Evolutionary conservation across 1,140 invertebrate genomes (phyloP).

Genomic region (Pseudomyrmex cubaensis): DNA sequence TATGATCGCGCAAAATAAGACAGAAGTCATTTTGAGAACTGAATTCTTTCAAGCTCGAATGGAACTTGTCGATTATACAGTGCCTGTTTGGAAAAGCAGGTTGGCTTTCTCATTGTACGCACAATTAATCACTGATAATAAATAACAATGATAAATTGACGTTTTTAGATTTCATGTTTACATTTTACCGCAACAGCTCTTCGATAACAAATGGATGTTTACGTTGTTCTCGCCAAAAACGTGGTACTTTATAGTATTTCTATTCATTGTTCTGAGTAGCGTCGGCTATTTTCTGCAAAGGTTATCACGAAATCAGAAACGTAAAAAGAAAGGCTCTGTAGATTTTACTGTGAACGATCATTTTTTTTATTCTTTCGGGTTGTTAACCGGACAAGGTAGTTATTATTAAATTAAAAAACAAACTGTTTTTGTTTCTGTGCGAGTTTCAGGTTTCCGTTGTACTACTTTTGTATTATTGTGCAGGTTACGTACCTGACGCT

Average conservation of each 20-base stretch:
- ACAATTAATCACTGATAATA: neutral
- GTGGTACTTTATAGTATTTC: conserved; percentile 64
- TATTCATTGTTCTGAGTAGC: conserved; percentile 63
- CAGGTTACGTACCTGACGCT: conserved; percentile 62
- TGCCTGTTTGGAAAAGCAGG: conserved; percentile 70
- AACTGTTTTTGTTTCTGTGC: neutral
- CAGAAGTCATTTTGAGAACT: conserved; percentile 64
- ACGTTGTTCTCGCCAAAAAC: conserved; percentile 60
- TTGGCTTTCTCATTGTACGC: neutral
- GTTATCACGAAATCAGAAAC: conserved; percentile 6
- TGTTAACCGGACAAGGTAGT: conserved; percentile 71
- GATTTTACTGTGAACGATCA: conserved; percentile 71
- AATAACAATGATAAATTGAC: conserved; percentile 27
- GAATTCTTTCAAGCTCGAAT: conserved; percentile 20
- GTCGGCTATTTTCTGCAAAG: conserved; percentile 67
- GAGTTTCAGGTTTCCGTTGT: neutral
- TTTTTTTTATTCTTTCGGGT: conserved; percentile 68
- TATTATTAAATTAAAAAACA: conserved; percentile 15
- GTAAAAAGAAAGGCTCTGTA: neutral
- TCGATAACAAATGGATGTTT: conserved; percentile 70
- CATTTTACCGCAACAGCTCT: conserved; percentile 63
- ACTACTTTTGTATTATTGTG: conserved; percentile 9
- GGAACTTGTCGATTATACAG: conserved; percentile 65
- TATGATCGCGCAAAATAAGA: conserved; percentile 63
- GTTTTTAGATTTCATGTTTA: conserved; percentile 70